Evolutionary conservation across 1,140 invertebrate species (phyloP).

Genomic region (Sarcophaga peregrina): DNA sequence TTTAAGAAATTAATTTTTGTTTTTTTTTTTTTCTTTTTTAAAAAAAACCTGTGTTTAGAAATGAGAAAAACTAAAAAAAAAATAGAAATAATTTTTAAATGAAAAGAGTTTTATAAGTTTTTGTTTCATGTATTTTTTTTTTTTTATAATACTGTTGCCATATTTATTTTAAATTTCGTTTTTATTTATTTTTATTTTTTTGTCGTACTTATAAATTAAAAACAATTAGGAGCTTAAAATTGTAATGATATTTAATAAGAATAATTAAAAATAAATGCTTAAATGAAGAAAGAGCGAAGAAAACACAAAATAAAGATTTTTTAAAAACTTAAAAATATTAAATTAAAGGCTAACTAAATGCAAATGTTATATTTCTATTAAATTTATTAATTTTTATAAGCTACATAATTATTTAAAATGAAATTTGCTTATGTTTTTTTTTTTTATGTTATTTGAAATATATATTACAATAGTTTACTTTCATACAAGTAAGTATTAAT

Average conservation of each 20-base stretch:
- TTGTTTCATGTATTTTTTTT: constrained; percentile 41
- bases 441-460: constrained; percentile 33
- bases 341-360: constrained; percentile 32
- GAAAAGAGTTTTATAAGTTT: constrained; percentile 30
- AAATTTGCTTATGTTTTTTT: neutral
- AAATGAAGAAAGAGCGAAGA: neutral
- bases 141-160: constrained; percentile 48
- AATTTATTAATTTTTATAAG: constrained; percentile 1
- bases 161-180: constrained; percentile 56
- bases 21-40: neutral
- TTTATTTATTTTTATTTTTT: constrained; percentile 40
- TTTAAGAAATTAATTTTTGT: no score
- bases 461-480: constrained; percentile 48
- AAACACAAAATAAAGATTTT: neutral
- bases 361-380: neutral
- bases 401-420: constrained; percentile 9
- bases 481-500: constrained; percentile 35
- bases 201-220: constrained; percentile 31
- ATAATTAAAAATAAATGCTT: constrained; percentile 54
- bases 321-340: neutral
- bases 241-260: constrained; percentile 57
- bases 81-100: constrained; percentile 48
- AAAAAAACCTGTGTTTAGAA: neutral
- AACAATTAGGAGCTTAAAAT: constrained; percentile 44
- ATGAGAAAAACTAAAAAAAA: constrained; percentile 20